Evolutionary conservation across 2,888 invertebrate species (phyloP).

Genomic region (Drosophila pseudotalamancana): DNA sequence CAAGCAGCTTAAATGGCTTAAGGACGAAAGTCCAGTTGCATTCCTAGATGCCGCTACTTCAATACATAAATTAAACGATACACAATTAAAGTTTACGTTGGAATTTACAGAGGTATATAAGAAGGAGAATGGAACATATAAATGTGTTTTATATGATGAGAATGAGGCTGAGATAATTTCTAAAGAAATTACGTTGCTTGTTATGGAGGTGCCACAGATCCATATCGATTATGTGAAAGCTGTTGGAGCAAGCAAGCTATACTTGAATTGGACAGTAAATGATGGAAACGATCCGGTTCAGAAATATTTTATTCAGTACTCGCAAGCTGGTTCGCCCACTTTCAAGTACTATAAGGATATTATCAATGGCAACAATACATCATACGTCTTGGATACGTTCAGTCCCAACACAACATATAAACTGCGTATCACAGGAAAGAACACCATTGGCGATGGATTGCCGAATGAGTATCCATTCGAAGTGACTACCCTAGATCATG

Average conservation of each 20-base stretch:
- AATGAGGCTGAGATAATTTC: constrained; percentile 81
- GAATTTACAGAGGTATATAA: constrained; percentile 86
- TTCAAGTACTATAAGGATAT: constrained; percentile 87
- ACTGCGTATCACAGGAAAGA: constrained; percentile 88
- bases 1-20: constrained; percentile 85
- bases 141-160: constrained; percentile 85
- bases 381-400: constrained; percentile 88
- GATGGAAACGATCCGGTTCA: constrained; percentile 90
- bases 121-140: constrained; percentile 91
- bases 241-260: constrained; percentile 90
- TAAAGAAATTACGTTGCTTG: constrained; percentile 85
- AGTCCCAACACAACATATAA: constrained; percentile 88
- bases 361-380: constrained; percentile 88
- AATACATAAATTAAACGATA: constrained; percentile 85
- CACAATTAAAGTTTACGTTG: constrained; percentile 86
- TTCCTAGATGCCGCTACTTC: constrained; percentile 82
- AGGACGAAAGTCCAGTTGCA: constrained; percentile 85
- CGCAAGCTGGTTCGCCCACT: constrained; percentile 85
- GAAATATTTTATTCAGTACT: constrained; percentile 86
- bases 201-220: constrained; percentile 89
- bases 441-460: constrained; percentile 87
- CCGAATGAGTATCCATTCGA: constrained; percentile 85
- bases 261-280: constrained; percentile 92
- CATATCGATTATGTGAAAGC: constrained; percentile 90
- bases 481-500: constrained; percentile 88